These are phyloP conservation scores for Microplitis mediator DNA, from an alignment of 1,140 invertebrate genomes.

Conservation along the genomic window DNA sequence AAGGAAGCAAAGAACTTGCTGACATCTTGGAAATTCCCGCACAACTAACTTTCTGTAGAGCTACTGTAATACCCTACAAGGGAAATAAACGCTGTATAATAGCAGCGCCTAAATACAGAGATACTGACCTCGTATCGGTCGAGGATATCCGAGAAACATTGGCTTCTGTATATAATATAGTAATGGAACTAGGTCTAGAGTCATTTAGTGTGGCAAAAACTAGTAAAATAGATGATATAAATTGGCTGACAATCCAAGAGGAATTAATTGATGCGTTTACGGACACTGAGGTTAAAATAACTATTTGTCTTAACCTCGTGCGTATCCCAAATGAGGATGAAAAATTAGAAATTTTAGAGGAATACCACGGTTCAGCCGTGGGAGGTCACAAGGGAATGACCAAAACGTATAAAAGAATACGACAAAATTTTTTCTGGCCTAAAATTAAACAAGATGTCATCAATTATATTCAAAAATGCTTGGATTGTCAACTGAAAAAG, in stretches of 20 bases:
- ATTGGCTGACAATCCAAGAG: neutral
- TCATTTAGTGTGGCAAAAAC: constrained; percentile 5
- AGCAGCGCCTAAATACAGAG: neutral
- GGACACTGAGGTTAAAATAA: neutral
- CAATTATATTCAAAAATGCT: constrained; percentile 23
- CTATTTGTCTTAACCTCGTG: constrained; percentile 9
- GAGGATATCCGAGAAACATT: neutral
- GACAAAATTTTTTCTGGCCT: constrained; percentile 23
- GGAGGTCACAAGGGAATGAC: constrained; percentile 12
- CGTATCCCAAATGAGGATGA: neutral
- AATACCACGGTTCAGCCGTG: constrained; percentile 22
- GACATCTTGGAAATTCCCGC: neutral
- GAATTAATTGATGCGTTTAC: neutral
- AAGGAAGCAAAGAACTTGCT: too few relatives aligned
- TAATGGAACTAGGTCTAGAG: neutral
- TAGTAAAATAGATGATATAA: neutral
- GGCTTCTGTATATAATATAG: neutral
- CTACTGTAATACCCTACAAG: neutral
- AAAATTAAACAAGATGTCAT: constrained; percentile 27
- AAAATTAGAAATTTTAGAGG: constrained; percentile 2
- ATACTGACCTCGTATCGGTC: neutral
- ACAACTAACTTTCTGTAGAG: neutral
- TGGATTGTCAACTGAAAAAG: constrained; percentile 30
- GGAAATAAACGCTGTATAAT: neutral
- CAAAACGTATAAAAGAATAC: constrained; percentile 24